phyloP scores from a whole-genome alignment of 2,888 invertebrate genomes.

The Frankliniella intonsa region DNA sequence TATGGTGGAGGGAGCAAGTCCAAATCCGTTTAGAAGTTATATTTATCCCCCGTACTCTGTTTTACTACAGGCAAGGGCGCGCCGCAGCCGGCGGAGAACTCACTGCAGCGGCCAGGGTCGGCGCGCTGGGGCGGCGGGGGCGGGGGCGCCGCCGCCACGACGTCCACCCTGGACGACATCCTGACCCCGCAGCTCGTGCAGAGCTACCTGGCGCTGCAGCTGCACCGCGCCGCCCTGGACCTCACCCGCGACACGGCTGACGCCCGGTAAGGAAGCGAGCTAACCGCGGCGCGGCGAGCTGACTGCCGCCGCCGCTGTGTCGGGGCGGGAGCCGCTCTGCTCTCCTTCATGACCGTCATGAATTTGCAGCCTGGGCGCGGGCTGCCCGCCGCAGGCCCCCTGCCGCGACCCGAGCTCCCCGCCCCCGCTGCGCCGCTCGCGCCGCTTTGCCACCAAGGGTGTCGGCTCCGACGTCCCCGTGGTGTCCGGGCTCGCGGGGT shows the following conservation, averaged over 20 bases:
- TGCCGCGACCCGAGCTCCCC: background rate
- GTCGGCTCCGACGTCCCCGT: background rate
- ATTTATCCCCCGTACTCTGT: background rate
- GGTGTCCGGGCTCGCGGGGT: background rate
- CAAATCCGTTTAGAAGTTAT: no score
- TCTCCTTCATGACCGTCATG: background rate
- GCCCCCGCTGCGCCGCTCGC: background rate
- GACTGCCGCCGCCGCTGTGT: background rate
- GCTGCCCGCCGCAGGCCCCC: background rate
- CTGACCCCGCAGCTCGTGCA: conserved; percentile 13
- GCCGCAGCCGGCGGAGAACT: background rate
- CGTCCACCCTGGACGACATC: conserved; percentile 5
- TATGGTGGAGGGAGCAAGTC: background rate
- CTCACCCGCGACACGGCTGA: background rate
- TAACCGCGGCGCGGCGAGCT: no score
- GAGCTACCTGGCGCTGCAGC: conserved; percentile 23
- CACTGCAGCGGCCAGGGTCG: background rate
- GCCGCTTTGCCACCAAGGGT: background rate
- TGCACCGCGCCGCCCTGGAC: conserved; percentile 15
- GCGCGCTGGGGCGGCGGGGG: background rate
- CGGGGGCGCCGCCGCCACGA: background rate
- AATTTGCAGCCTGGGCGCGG: background rate
- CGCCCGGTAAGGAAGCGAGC: background rate
- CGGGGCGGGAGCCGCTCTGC: background rate
- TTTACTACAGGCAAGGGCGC: background rate